These are phyloP conservation scores for Euleptes europaea DNA, from an alignment of 2,113 vertebrate species.

Conservation along the genomic window DNA sequence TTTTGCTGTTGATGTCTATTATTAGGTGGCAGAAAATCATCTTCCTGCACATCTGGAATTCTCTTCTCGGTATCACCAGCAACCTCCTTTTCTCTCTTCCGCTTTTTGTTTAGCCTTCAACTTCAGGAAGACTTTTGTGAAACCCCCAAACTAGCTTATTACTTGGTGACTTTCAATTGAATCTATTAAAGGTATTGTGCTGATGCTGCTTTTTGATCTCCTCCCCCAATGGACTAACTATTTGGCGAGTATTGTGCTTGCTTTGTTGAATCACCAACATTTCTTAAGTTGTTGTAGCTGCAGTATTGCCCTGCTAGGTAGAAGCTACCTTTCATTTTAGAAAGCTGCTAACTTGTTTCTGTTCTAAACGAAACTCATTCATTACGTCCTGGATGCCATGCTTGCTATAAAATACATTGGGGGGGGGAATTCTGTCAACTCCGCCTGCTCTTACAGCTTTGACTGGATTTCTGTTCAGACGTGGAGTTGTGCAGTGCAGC, in stretches of 20 bases:
- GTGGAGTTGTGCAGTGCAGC: too few relatives aligned
- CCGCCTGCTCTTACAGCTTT: conserved; percentile 21
- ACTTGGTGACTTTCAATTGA: neutral
- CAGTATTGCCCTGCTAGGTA: conserved; percentile 57
- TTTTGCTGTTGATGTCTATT: too few relatives aligned
- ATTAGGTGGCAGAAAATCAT: neutral
- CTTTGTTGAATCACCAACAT: conserved; percentile 24
- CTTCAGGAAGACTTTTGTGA: neutral
- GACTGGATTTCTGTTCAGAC: neutral
- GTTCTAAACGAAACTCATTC: conserved; percentile 29
- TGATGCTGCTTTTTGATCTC: neutral
- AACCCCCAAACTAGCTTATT: neutral
- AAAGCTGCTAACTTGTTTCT: conserved; percentile 53
- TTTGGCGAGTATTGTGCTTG: neutral
- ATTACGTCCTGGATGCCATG: conserved; percentile 42
- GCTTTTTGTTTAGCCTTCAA: conserved; percentile 16
- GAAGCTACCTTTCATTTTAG: conserved; percentile 39
- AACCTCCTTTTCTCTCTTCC: neutral
- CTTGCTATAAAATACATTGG: neutral
- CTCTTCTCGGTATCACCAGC: neutral
- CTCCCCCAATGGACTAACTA: neutral
- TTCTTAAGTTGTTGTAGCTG: conserved; percentile 51
- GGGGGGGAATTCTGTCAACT: neutral
- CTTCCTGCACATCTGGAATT: neutral
- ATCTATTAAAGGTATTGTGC: neutral